phyloP scores from a whole-genome alignment of 2,113 vertebrate genomes.

The Corythornis madagascariensis region DNA sequence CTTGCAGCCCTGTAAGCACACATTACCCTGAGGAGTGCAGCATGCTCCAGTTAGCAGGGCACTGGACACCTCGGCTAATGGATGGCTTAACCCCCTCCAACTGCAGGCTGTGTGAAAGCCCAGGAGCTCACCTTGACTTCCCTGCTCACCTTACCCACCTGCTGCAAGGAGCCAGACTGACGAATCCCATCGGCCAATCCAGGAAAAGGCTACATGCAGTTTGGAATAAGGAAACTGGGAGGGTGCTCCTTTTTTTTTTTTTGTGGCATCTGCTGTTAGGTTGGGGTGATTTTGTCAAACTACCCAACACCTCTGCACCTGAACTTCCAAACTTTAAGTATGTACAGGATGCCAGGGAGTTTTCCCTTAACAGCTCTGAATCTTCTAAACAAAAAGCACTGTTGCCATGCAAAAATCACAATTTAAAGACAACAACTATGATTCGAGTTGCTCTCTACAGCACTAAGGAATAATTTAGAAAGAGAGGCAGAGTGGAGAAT shows the following conservation, averaged over 20 bases:
- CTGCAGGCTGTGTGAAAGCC: background rate
- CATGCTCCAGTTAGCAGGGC: background rate
- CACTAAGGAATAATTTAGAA: background rate
- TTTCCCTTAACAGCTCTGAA: background rate
- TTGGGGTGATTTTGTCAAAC: background rate
- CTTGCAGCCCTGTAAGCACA: background rate
- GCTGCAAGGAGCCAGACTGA: background rate
- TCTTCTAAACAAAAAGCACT: background rate
- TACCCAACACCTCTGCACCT: background rate
- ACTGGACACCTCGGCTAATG: background rate
- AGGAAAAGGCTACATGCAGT: background rate
- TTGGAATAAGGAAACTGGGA: background rate
- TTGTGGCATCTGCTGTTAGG: background rate
- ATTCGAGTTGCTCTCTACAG: background rate
- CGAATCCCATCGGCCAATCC: background rate
- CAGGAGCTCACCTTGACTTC: background rate
- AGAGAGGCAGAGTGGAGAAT: background rate
- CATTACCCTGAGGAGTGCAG: accelerated
- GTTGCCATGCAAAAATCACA: background rate
- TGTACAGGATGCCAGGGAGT: accelerated
- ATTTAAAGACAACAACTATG: background rate
- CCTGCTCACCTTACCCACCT: background rate
- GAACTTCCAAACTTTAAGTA: background rate
- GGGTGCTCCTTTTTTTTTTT: background rate
- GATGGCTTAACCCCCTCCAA: background rate